Conservation (phyloP, 2,113 vertebrate species). For the Phoenicopterus ruber region DNA sequence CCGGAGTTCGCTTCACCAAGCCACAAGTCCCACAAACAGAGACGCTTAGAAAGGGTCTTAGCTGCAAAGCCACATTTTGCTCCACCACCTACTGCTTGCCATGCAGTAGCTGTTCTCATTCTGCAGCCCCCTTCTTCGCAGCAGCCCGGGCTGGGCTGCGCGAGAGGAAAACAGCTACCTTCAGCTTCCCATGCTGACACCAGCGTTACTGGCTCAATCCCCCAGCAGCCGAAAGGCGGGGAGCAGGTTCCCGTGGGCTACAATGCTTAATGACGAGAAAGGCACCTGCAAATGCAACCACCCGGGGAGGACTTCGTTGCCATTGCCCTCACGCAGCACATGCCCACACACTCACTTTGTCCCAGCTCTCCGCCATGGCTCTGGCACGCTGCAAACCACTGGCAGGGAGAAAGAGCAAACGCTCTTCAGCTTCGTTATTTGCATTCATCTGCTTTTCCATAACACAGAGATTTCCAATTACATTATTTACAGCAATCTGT, state of each 20-base stretch:
- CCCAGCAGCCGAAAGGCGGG: background rate
- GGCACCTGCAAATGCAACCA: background rate
- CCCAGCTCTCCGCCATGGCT: background rate
- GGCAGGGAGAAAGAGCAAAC: background rate
- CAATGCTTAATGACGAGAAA: background rate
- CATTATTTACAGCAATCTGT: slow-evolving; percentile 57
- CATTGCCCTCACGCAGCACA: background rate
- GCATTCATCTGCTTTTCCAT: slow-evolving; percentile 28
- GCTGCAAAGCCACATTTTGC: background rate
- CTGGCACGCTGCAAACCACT: background rate
- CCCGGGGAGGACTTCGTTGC: background rate
- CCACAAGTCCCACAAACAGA: background rate
- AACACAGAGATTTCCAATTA: slow-evolving; percentile 62
- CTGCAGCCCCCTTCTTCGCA: background rate
- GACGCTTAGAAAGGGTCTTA: background rate
- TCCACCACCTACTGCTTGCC: background rate
- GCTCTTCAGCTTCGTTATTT: slow-evolving; percentile 14
- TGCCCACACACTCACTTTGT: background rate
- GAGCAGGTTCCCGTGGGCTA: background rate
- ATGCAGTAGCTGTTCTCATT: background rate
- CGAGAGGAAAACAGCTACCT: background rate
- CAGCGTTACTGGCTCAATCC: background rate
- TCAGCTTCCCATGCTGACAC: background rate
- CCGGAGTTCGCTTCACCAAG: background rate
- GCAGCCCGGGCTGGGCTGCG: background rate